Evolutionary conservation across 2,888 invertebrate species (phyloP), one percentile per base, ranked within the genome.

Genomic region (Platycheirus albimanus): DNA sequence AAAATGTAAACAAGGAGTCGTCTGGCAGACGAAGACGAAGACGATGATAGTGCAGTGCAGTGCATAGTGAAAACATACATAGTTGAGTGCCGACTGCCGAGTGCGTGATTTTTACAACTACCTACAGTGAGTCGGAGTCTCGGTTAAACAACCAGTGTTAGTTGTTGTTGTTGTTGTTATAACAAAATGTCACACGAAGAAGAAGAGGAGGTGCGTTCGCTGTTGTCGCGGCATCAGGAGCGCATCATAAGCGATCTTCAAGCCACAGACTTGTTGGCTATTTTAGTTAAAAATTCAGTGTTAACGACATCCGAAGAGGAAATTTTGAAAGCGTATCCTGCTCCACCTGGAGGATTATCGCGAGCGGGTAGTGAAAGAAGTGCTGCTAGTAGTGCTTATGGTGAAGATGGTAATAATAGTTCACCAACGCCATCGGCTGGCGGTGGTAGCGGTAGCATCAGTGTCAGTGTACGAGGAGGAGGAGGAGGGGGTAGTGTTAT

Each of bases 231-330:
- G 67, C 94, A 94, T 90, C 93, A 93, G 90, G 91, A 92, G 56
- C 92, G 93, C 78, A 92, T 94, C 87, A 91, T 93, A 87, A 92
- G 92, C 78, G 94, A 94, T 91, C 89, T 94, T 86, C 92, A 92
- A 87, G 92, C 93, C 85, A 94, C 94, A 83, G 93, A 94, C 89
- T 90, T 94, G 63, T 88, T 94, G 85, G 93, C 93, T 83, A 92
- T 93, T 85, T 91, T 94, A 76, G 93, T 94, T 69, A 94, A 94
- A 88, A 94, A 94, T 87, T 93, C 94, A 58, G 92, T 94, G 85
- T 92, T 94, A 80, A 93, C 91, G 87, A 91, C 93, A 85, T 92
- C 92, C 86, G 92, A 93, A 85, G 93, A 94, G 89, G 91, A 90
- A 15, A 75, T 90, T 13, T 76, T 90, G 1, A 90, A 90, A 67